Percentiles rank a stretch among this genome's conserved stretches.
Evolutionary conservation across 2,797 vertebrate species (phyloP).

Genomic region (Squalus acanthias): DNA sequence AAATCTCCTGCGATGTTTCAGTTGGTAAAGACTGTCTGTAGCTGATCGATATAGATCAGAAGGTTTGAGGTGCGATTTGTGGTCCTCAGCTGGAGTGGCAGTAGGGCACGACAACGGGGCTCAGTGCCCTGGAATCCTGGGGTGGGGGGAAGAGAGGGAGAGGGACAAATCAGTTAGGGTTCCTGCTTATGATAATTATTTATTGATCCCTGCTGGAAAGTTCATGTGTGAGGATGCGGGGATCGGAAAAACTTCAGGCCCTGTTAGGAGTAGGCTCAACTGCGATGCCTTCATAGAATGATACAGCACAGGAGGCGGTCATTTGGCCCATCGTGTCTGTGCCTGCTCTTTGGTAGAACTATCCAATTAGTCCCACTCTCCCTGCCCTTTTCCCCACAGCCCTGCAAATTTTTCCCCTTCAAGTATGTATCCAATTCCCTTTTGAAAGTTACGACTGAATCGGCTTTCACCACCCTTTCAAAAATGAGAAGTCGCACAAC

Average conservation of each 20-base stretch:
- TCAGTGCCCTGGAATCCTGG: background rate
- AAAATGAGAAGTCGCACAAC: too few species aligned
- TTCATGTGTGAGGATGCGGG: background rate
- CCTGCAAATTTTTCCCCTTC: background rate
- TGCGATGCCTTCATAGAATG: background rate
- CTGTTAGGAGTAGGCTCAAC: background rate
- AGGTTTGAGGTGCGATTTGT: background rate
- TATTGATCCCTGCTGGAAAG: background rate
- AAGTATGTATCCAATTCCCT: background rate
- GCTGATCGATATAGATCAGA: background rate
- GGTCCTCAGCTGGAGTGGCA: background rate
- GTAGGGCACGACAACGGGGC: too few species aligned
- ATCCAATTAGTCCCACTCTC: too few species aligned
- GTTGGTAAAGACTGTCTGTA: background rate
- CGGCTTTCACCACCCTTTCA: background rate
- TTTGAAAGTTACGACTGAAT: background rate
- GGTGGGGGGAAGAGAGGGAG: fast-evolving
- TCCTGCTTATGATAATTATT: background rate
- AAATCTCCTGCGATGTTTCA: background rate
- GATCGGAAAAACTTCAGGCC: background rate
- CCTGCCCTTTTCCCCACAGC: background rate
- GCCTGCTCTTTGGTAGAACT: background rate
- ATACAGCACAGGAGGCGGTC: background rate
- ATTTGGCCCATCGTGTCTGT: background rate
- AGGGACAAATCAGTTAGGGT: background rate